Evolutionary conservation across 2,797 vertebrate genomes (phyloP), one percentile per base, ranked within the genome.

Genomic region (Micropoecilia bifurca): DNA sequence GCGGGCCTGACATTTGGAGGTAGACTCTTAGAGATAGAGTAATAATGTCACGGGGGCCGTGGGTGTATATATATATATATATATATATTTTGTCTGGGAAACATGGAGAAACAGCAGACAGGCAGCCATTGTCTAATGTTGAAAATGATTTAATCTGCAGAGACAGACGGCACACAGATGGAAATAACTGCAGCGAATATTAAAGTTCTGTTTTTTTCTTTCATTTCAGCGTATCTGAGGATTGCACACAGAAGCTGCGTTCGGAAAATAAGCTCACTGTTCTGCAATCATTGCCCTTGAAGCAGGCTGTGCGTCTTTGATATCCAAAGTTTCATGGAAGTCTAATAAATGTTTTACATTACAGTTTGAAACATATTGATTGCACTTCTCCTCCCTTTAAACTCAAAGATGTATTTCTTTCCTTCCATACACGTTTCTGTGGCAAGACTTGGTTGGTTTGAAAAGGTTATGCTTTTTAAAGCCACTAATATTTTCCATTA

Each of bases 1-100:
- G 88, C 91, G 84, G 45, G 90, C 45, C 86, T 94, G 93, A 93
- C 94, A 95, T 95, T 94, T 95, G 89, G 85, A 95, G 88, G 90
- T 83, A 87, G 86, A 92, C 81, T 89, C 91, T 89, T 89, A 88
- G 86, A 93, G 92, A 91, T 89, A 86, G 87, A 90, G 90, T 91
- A 92, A 92, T 94, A 94, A 94, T 95, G 94, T 94, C 90, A 92
- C 84, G 16, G 73, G 77, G 83, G 78, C 84, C 80, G 77, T 78
- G 83, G 83, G 75, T 89, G 85, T 92, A 82, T 90, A 91, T 90
- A 2, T 55, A 30, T 57, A 28, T 10, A 9, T 45, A 5, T 18
- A 1, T 30, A 16, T 5, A 0, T 33, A 39, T 87, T 77, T 85
- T 78, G 84, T 83, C 87, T 81, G 79, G 77, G 83, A 90, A 82